A percentile compares a stretch with the other conserved stretches of the same genome.
These are phyloP conservation scores for Drosophila bipectinata DNA, from an alignment of 1,140 invertebrate genomes.

Conservation along the genomic window DNA sequence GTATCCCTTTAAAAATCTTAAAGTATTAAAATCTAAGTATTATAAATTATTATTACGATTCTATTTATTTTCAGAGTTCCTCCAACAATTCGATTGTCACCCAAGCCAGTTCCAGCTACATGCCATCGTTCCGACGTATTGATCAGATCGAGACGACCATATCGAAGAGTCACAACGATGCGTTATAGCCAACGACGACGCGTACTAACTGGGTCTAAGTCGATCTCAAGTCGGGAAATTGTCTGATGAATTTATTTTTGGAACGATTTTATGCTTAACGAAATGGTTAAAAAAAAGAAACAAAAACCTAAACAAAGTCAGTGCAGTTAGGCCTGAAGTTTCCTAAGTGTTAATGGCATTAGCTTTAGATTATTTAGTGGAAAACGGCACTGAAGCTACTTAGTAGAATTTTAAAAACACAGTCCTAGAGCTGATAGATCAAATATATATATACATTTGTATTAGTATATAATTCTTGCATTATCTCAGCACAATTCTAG, in stretches of 20 bases:
- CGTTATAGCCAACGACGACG: conserved; percentile 77
- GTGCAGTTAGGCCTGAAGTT: conserved; percentile 16
- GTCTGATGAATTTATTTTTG: conserved; percentile 69
- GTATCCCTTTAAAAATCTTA: too few species aligned
- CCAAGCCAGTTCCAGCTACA: conserved; percentile 73
- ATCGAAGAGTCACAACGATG: conserved; percentile 81
- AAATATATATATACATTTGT: conserved; percentile 17
- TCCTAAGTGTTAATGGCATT: conserved; percentile 6
- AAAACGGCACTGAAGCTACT: conserved; percentile 55
- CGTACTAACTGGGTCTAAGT: conserved; percentile 72
- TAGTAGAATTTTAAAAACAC: conserved; percentile 53
- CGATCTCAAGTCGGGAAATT: conserved; percentile 36
- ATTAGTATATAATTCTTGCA: conserved; percentile 12
- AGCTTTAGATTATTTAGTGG: conserved; percentile 23
- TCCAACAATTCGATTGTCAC: conserved; percentile 83
- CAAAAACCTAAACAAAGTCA: not conserved
- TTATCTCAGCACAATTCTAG: conserved; percentile 72
- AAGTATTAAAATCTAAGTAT: too few species aligned
- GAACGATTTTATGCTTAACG: conserved; percentile 58
- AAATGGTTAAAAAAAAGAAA: conserved; percentile 9
- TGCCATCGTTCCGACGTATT: conserved; percentile 80
- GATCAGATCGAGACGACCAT: conserved; percentile 81
- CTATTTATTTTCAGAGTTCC: conserved; percentile 63
- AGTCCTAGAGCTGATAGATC: conserved; percentile 20
- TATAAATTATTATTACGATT: too few species aligned